A percentile compares a stretch with the other conserved stretches of the same genome.
phyloP scores from a whole-genome alignment of 1,140 invertebrate genomes.

The Pomacea maculata region DNA sequence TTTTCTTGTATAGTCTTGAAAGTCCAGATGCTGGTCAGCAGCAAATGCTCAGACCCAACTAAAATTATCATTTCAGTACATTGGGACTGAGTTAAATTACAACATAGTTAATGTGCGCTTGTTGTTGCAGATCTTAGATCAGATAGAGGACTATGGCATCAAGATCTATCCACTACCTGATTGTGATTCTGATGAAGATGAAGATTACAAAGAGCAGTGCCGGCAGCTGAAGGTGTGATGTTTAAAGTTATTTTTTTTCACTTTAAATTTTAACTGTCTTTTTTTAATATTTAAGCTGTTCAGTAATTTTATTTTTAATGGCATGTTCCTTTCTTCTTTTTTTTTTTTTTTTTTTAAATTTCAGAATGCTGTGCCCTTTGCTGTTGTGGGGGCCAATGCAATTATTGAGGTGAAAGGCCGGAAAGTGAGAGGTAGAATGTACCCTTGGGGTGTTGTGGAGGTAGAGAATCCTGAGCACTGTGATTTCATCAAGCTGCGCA shows the following conservation, averaged over 20 bases:
- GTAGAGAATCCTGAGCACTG: slow-evolving; percentile 67
- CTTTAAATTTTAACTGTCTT: background rate
- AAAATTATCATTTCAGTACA: too few relatives aligned
- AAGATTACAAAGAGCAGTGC: slow-evolving; percentile 65
- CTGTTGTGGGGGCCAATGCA: slow-evolving; percentile 63
- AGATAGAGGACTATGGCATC: slow-evolving; percentile 63
- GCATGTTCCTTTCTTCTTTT: background rate
- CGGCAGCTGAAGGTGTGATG: slow-evolving; percentile 58
- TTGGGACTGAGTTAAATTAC: too few relatives aligned
- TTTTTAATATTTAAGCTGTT: background rate
- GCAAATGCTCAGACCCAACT: too few relatives aligned
- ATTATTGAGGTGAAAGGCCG: slow-evolving; percentile 64
- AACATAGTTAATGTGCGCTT: background rate
- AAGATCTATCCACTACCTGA: slow-evolving; percentile 65
- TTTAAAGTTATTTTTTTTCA: background rate
- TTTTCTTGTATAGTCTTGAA: too few relatives aligned
- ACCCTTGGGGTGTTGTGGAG: slow-evolving; percentile 67
- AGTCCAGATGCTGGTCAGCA: too few relatives aligned
- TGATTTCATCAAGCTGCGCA: slow-evolving; percentile 66
- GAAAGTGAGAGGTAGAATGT: slow-evolving; percentile 66
- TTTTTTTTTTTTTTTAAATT: slow-evolving; percentile 16
- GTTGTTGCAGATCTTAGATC: slow-evolving; percentile 60
- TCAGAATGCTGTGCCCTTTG: slow-evolving; percentile 64
- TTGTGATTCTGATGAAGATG: slow-evolving; percentile 67
- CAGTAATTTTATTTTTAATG: background rate